Conservation (phyloP, 1,140 invertebrate species). For the Cherax quadricarinatus region DNA sequence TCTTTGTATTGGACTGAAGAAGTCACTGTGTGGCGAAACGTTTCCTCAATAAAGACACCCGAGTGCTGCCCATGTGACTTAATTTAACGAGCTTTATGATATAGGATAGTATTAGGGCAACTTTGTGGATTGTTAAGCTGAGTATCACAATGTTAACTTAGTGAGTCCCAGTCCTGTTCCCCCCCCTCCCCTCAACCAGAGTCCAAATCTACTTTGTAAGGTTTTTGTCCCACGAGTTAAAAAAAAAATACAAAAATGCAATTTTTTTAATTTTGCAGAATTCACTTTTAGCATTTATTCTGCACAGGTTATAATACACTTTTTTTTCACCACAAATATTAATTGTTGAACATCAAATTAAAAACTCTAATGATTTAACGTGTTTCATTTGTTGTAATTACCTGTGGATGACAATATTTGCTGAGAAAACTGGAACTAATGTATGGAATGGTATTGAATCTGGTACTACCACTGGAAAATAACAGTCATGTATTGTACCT, state of each 20-base stretch:
- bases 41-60: no score
- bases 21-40: no score
- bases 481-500: no score
- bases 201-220: not conserved
- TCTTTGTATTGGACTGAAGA: no score
- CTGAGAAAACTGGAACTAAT: no score
- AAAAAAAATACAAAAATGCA: not conserved
- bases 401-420: no score
- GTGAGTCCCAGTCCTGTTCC: not conserved
- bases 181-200: not conserved
- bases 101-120: slow-evolving; percentile 52
- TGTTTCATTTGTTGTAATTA: not conserved
- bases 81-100: slow-evolving; percentile 30
- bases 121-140: slow-evolving; percentile 28
- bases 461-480: no score
- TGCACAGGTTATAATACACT: not conserved
- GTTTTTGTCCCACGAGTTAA: not conserved
- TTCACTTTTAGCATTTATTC: not conserved
- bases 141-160: slow-evolving; percentile 8
- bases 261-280: not conserved
- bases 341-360: slow-evolving; percentile 6
- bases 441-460: no score
- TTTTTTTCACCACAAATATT: slow-evolving; percentile 14
- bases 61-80: no score
- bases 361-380: not conserved